Evolutionary conservation across 1,140 invertebrate species (phyloP), one percentile per base, ranked within the genome.

Genomic region (Physella acuta): DNA sequence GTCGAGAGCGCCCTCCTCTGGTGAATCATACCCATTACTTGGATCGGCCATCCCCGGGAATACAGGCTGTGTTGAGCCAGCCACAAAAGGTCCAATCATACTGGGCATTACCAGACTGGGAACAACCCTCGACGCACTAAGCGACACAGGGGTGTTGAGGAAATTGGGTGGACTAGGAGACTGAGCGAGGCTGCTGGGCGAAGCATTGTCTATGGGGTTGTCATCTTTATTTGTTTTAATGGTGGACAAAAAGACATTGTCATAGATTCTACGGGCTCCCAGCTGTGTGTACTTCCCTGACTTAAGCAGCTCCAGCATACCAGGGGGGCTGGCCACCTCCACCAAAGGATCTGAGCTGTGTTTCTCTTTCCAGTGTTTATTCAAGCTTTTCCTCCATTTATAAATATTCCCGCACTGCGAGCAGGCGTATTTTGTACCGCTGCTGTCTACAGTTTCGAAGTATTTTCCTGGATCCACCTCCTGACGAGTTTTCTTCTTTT

Each of bases 301-400:
- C 30, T 75, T 74, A 14, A 74, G 52, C 20, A 73, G 68, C 33
- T 71, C 68, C 49, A 69, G 39, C 70, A 71, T 65, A n/a, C 71
- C 71, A 56, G 77, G 74, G 0, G 78, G 78, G 36, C 72, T 75
- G 66, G 77, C 74, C 26, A 71, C 74, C 3, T 73, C 60, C 64
- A 80, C 81, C 8, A 77, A 73, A 3, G 76, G 71, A 53, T 82
- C 79, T 20, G 74, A 76, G 68, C 73, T 77, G 73, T 85, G 84
- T 63, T 85, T 85, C 63, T 85, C 84, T 75, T 85, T 85, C 84
- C 84, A 85, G 70, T 85, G 84, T 73, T 85, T 85, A 71, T 85
- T 85, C 0, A 85, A 71, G n/a, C 81, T 83, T 62, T 85, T 85
- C 49, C 82, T 71, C 83, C 84, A 85, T 72, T 84, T 85, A 72